Base-by-base conservation (phyloP, 2,888 invertebrate species). In the Boloria euphrosyne region DNA sequence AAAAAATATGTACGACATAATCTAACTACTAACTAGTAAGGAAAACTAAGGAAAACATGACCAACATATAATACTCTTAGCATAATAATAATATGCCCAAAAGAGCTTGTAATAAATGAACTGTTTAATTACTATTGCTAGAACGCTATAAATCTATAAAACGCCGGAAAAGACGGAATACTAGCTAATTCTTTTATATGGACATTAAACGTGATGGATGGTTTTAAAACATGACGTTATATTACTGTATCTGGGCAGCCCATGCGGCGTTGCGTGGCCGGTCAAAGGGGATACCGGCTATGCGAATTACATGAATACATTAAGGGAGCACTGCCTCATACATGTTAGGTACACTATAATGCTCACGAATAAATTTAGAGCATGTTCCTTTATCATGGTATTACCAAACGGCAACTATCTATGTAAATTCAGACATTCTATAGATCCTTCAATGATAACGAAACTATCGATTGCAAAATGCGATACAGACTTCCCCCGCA, bases 261-360 rank as follows among this genome's bases (percentile, higher is more conserved):
- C 82, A 86, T 85, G 87, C 87, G 88, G 89, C 83, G 89, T 90
- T 89, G 92, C 92, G 92, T 91, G 91, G 91, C 84, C 83, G 89
- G 92, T 92, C 92, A 92, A 92, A 92, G 91, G 90, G 90, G 90
- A 91, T 89, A 85, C 87, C 89, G 86, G 89, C 86, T 87, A 90
- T 89, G 90, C 88, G 92, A 91, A 91, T 92, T 91, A 91, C 91
- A 90, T 91, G 92, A 92, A 92, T 92, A 92, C 89, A 91, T 92
- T 92, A 92, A 88, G 87, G 89, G 86, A 86, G 86, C 80, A 86
- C 82, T 84, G 83, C 87, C 86, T 85, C 84, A 82, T 89, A 87
- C 85, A 89, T 86, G 89, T 88, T 75, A 74, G 74, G 74, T 87
- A 88, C 86, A 87, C 83, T 86, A 90, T 90, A 90, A 90, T 92